Percentiles rank a stretch among this genome's conserved stretches.
phyloP scores from a whole-genome alignment of 2,113 vertebrate genomes.

The Nerophis ophidion region DNA sequence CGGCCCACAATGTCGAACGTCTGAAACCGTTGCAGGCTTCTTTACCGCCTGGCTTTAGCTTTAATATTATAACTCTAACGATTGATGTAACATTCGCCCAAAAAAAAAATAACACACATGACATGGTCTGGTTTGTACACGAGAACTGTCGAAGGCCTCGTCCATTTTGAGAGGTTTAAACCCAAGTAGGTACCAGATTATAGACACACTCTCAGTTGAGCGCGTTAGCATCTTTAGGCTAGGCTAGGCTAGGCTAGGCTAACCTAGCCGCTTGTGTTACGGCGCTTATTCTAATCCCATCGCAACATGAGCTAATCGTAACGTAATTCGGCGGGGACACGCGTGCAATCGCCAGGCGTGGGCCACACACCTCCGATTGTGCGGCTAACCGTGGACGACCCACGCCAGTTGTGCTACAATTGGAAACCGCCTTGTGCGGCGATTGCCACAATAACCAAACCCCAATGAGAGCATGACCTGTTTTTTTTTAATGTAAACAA shows the following conservation, averaged over 20 bases:
- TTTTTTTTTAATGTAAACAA: no score
- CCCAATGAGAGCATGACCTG: no score
- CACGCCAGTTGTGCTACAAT: not conserved
- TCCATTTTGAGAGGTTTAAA: slow-evolving; percentile 39
- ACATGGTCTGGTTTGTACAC: slow-evolving; percentile 43
- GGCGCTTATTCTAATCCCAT: not conserved
- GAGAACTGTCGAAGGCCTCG: slow-evolving; percentile 40
- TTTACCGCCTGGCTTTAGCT: slow-evolving; percentile 57
- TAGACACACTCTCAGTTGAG: slow-evolving; percentile 55
- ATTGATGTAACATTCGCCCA: slow-evolving; percentile 24
- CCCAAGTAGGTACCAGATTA: slow-evolving; percentile 61
- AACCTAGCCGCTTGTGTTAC: not conserved
- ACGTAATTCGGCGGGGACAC: not conserved
- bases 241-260: slow-evolving; percentile 3
- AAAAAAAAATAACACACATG: slow-evolving; percentile 28
- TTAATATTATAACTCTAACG: slow-evolving; percentile 50
- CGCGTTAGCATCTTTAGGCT: slow-evolving; percentile 27
- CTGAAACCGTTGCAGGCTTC: slow-evolving; percentile 62
- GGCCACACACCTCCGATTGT: no score
- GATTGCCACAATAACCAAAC: not conserved
- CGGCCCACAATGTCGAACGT: slow-evolving; percentile 46
- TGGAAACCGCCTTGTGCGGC: slow-evolving; percentile 25
- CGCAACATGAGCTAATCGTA: not conserved
- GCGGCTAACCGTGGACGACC: not conserved
- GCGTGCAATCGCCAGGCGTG: no score